Conservation (phyloP, 2,888 invertebrate species). For the Pollenia amentaria region DNA sequence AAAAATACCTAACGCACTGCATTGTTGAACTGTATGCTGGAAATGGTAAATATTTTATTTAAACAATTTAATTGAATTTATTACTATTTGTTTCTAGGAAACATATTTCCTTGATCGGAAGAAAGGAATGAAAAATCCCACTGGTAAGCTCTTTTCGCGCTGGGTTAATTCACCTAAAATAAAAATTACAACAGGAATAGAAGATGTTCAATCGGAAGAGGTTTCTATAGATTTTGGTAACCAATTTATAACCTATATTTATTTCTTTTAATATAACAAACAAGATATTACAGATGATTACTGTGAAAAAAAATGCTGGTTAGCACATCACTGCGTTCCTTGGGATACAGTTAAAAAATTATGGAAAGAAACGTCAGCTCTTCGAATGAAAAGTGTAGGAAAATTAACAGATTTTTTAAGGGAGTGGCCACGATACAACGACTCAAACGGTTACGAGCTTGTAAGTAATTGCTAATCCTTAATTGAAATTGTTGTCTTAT, state of each 20-base stretch:
- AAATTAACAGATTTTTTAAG: too few species aligned
- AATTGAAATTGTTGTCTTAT: too few species aligned
- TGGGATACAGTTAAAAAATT: slow-evolving; percentile 28
- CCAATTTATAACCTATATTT: slow-evolving; percentile 42
- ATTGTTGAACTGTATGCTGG: slow-evolving; percentile 20
- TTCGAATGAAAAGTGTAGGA: slow-evolving; percentile 8
- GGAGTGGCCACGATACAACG: too few species aligned
- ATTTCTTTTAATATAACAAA: slow-evolving; percentile 29
- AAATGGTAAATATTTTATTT: slow-evolving; percentile 42
- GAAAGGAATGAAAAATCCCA: slow-evolving; percentile 49
- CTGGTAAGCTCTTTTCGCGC: slow-evolving; percentile 34
- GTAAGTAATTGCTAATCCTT: too few species aligned
- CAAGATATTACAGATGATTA: slow-evolving; percentile 23
- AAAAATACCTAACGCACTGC: too few species aligned
- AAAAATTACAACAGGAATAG: slow-evolving; percentile 32
- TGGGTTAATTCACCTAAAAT: slow-evolving; percentile 36
- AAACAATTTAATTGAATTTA: slow-evolving; percentile 31
- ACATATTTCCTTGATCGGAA: slow-evolving; percentile 49
- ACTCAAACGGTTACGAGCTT: too few species aligned
- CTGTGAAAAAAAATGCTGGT: slow-evolving; percentile 34
- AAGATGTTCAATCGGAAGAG: slow-evolving; percentile 44
- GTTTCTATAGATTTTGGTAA: slow-evolving; percentile 44
- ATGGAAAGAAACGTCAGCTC: slow-evolving; percentile 22
- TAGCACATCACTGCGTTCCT: slow-evolving; percentile 30
- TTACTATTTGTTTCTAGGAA: slow-evolving; percentile 44